A percentile compares a stretch with the other conserved stretches of the same genome.
These are phyloP conservation scores for Holothuria glaberrima DNA, from an alignment of 35 echinoderm and acorn worm species.

Conservation along the genomic window DNA sequence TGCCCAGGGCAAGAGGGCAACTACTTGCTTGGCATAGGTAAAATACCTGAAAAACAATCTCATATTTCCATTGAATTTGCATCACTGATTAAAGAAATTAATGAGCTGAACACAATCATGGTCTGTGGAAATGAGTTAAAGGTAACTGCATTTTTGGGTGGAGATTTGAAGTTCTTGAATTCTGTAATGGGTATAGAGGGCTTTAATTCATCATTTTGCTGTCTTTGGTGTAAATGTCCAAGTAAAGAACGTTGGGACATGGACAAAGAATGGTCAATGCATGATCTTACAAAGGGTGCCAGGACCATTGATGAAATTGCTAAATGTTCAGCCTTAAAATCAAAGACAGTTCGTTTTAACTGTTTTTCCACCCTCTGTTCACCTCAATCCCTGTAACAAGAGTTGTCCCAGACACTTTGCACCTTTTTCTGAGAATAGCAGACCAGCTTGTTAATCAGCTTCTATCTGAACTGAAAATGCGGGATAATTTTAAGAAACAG, in stretches of 20 bases:
- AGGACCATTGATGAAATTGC: constrained; percentile 62
- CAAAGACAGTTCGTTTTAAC: neutral
- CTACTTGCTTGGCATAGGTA: neutral
- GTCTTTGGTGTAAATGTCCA: constrained; percentile 81
- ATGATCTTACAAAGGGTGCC: constrained; percentile 49
- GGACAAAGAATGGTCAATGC: constrained; percentile 75
- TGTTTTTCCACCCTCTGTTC: constrained; percentile 6
- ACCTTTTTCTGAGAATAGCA: constrained; percentile 7
- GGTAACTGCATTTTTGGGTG: neutral
- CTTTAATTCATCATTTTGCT: constrained; percentile 62
- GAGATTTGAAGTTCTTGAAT: constrained; percentile 68
- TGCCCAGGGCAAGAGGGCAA: neutral
- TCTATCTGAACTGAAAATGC: constrained; percentile 36
- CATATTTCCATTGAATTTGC: neutral
- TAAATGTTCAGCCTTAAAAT: neutral
- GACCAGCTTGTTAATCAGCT: constrained; percentile 26
- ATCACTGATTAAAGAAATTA: constrained; percentile 36
- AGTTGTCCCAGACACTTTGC: constrained; percentile 4
- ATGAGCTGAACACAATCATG: neutral
- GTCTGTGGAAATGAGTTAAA: constrained; percentile 12
- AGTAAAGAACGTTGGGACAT: constrained; percentile 45
- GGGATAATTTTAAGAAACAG: constrained; percentile 32
- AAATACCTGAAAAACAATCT: constrained; percentile 8
- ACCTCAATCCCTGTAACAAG: constrained; percentile 6
- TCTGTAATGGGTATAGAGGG: constrained; percentile 54